phyloP scores from a whole-genome alignment of 2,113 vertebrate species.

The Columba janthina region DNA sequence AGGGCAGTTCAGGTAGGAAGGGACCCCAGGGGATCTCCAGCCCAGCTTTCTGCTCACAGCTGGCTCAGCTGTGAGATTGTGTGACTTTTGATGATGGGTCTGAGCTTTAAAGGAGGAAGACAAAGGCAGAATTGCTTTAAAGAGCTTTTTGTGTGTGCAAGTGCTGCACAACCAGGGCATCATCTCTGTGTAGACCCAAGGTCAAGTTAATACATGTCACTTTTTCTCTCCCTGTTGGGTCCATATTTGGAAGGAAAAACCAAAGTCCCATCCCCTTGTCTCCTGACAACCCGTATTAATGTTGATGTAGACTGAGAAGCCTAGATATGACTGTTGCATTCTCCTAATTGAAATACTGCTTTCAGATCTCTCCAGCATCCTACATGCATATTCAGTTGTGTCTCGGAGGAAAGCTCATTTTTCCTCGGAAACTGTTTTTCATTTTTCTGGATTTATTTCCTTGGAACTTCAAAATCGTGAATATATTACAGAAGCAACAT shows the following conservation, averaged over 20 bases:
- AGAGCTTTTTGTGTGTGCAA: background rate
- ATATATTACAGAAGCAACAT: background rate
- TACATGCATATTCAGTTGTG: background rate
- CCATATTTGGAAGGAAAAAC: background rate
- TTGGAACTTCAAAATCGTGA: background rate
- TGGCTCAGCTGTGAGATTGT: background rate
- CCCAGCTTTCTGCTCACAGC: background rate
- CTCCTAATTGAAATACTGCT: background rate
- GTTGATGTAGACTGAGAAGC: background rate
- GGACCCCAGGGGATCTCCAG: background rate
- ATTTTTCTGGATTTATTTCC: constrained; percentile 22
- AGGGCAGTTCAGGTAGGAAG: background rate
- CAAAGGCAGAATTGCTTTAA: background rate
- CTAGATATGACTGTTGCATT: background rate
- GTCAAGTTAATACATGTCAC: background rate
- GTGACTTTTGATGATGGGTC: background rate
- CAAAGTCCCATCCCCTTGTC: background rate
- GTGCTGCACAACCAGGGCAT: background rate
- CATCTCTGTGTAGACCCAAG: background rate
- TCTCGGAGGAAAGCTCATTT: constrained; percentile 22
- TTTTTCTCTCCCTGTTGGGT: background rate
- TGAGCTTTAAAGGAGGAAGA: background rate
- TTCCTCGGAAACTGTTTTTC: constrained; percentile 3
- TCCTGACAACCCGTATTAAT: background rate
- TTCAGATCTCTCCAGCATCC: background rate